A percentile compares a stretch with the other conserved stretches of the same genome.
These are phyloP conservation scores for Plectrocnemia conspersa DNA, from an alignment of 1,140 invertebrate genomes.

Conservation along the genomic window DNA sequence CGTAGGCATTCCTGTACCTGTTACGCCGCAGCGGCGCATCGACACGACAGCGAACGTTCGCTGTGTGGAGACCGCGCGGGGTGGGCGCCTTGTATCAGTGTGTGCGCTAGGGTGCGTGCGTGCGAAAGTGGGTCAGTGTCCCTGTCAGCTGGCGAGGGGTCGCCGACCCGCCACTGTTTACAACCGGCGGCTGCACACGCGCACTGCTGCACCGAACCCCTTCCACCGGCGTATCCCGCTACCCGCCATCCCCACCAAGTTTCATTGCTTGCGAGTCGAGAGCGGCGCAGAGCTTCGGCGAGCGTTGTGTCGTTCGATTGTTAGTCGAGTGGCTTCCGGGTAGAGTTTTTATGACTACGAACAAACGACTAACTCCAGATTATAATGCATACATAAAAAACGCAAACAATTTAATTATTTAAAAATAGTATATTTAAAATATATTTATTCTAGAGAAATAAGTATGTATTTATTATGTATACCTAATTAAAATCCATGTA, in stretches of 20 bases:
- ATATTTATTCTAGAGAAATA: too few relatives aligned
- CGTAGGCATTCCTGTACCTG: too few relatives aligned
- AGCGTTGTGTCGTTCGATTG: too few relatives aligned
- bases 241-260: not conserved
- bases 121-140: slow-evolving; percentile 22
- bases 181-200: not conserved
- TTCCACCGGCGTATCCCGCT: not conserved
- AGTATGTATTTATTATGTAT: too few relatives aligned
- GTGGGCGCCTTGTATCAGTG: slow-evolving; percentile 2
- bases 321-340: too few relatives aligned
- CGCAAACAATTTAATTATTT: too few relatives aligned
- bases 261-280: slow-evolving; percentile 3
- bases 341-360: too few relatives aligned
- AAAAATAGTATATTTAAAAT: too few relatives aligned
- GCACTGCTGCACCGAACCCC: slow-evolving; percentile 7
- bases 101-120: slow-evolving; percentile 10
- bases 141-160: not conserved
- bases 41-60: not conserved
- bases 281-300: not conserved
- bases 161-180: not conserved
- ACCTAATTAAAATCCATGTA: too few relatives aligned
- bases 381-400: too few relatives aligned
- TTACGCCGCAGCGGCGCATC: too few relatives aligned
- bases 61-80: not conserved
- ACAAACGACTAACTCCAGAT: too few relatives aligned